A percentile compares a stretch with the other conserved stretches of the same genome.
Conservation (phyloP, 2,888 invertebrate genomes). For the Pterostichus niger region DNA sequence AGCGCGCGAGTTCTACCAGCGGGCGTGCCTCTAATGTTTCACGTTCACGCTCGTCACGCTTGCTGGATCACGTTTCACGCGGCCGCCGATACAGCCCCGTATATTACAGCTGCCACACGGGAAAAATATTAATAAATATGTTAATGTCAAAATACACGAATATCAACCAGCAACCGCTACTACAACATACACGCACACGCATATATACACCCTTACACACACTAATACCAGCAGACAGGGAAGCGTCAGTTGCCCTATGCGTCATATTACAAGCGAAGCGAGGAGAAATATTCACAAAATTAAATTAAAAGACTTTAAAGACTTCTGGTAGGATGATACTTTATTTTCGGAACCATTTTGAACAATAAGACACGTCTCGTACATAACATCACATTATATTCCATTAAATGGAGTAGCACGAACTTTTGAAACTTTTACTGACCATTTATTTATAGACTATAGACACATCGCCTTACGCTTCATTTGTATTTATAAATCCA, state of each 20-base stretch:
- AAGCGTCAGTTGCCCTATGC: constrained; percentile 36
- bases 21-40: constrained; percentile 39
- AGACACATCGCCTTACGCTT: too few relatives aligned
- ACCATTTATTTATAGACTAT: too few relatives aligned
- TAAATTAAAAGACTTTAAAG: constrained; percentile 19
- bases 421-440: too few relatives aligned
- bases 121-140: constrained; percentile 63
- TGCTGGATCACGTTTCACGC: constrained; percentile 57
- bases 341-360: too few relatives aligned
- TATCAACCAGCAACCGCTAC: constrained; percentile 46
- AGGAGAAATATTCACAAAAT: constrained; percentile 11
- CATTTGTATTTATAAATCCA: too few relatives aligned
- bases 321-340: neutral
- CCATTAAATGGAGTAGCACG: too few relatives aligned
- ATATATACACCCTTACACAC: neutral
- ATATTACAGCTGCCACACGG: constrained; percentile 61
- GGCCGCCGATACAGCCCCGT: constrained; percentile 42
- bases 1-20: constrained; percentile 9
- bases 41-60: constrained; percentile 59
- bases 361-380: too few relatives aligned
- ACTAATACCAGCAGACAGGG: neutral
- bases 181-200: constrained; percentile 16
- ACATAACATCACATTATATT: too few relatives aligned
- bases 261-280: constrained; percentile 9
- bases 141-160: constrained; percentile 62